Evolutionary conservation across 2,888 invertebrate species (phyloP).

Genomic region (Rosalia funebris): DNA sequence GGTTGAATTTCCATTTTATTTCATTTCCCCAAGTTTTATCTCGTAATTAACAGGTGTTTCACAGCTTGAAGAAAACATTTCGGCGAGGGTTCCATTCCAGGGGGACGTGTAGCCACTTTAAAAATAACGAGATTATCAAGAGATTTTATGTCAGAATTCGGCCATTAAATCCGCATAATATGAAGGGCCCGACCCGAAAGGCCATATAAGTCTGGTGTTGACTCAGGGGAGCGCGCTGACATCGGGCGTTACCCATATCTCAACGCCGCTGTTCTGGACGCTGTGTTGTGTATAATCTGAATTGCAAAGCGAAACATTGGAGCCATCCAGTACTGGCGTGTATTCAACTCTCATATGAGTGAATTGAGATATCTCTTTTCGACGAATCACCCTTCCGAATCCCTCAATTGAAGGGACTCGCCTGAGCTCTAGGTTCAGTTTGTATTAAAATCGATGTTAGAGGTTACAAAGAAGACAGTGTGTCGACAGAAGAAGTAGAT

Average conservation of each 20-base stretch:
- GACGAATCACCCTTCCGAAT: too few relatives aligned
- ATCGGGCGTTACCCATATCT: not conserved
- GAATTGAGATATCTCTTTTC: too few relatives aligned
- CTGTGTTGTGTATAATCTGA: not conserved
- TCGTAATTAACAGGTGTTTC: too few relatives aligned
- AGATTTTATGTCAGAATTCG: not conserved
- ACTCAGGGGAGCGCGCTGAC: conserved; percentile 1
- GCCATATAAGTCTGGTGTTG: conserved; percentile 7
- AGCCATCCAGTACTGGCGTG: not conserved
- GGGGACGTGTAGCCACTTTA: not conserved
- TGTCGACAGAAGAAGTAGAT: too few relatives aligned
- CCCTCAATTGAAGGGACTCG: too few relatives aligned
- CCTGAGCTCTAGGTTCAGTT: too few relatives aligned
- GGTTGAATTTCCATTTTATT: too few relatives aligned
- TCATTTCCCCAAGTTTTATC: too few relatives aligned
- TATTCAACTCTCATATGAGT: not conserved
- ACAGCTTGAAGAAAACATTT: too few relatives aligned
- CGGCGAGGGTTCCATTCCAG: too few relatives aligned
- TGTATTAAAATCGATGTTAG: too few relatives aligned
- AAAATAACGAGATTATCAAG: not conserved
- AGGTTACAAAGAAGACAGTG: too few relatives aligned
- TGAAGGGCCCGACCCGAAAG: not conserved
- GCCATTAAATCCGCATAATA: conserved; percentile 4
- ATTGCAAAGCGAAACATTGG: conserved; percentile 9
- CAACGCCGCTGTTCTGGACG: not conserved